Base-by-base conservation (phyloP, 2,797 vertebrate species). In the Microcaecilia unicolor region DNA sequence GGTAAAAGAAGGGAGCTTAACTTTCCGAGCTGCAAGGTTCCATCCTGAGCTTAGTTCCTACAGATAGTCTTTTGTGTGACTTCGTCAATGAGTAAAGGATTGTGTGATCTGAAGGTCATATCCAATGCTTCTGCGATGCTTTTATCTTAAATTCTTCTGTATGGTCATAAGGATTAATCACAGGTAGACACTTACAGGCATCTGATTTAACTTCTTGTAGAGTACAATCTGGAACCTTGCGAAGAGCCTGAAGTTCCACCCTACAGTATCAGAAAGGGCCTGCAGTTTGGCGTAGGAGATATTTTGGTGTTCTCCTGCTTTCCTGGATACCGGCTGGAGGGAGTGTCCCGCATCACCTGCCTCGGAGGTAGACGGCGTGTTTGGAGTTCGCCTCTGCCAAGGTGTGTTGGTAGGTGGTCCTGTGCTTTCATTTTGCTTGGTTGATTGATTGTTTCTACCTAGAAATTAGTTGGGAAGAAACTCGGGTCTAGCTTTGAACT, bases 341-440 rank as follows among this genome's bases (percentile, higher is more conserved):
- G 95, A 18, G 87, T 89, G 0, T 64, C 86, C 7, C 85, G 82
- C 40, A 89, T 98, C 83, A 90, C 91, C 64, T 99, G 96, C 81
- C 89, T 99, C 65, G 95, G 96, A 51, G 96, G 96, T 78, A 87
- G 93, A 73, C 90, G 96, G 84, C 86, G 92, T 51, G 90, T 98
- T 61, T 99, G 96, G 96, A 98, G 96, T 75, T 93, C 93, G 83
- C 92, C 92, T 90, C 95, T 99, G 88, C 96, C 96, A 93, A 97
- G 96, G 93, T 99, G 96, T 98, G 96, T 99, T 89, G 96, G 96
- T 99, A 99, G 91, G 96, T 98, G 90, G 90, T 95, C 93, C 91
- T 57, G 87, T 90, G 85, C 84, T 96, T 85, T 95, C 86, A 79
- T 91, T 94, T 89, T 80, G 75, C 81, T 89, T 90, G 82, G 80